phyloP scores from a whole-genome alignment of 2,113 vertebrate genomes.

The Aphyosemion australe region DNA sequence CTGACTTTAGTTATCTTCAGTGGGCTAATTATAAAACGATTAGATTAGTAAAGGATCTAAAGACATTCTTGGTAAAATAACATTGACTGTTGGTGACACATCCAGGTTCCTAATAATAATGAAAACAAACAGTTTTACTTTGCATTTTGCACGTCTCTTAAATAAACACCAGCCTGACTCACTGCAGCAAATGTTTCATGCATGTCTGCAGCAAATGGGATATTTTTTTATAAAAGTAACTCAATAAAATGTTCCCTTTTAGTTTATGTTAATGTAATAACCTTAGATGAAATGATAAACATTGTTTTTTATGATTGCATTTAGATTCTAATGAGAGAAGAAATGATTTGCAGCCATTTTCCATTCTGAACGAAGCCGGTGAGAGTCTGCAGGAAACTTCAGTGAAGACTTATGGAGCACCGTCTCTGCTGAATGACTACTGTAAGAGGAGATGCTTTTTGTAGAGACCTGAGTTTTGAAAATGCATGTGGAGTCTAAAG shows the following conservation, averaged over 20 bases:
- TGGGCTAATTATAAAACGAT: no score
- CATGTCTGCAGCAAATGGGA: not conserved
- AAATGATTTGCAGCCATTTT: conserved; percentile 40
- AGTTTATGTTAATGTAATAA: no score
- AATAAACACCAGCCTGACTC: no score
- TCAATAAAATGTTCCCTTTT: not conserved
- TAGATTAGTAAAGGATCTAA: no score
- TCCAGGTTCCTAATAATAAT: no score
- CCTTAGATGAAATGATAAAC: not conserved
- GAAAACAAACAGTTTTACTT: no score
- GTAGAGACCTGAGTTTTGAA: not conserved
- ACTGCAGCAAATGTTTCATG: no score
- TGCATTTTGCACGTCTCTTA: no score
- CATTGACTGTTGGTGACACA: no score
- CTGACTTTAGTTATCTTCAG: no score
- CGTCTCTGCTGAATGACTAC: conserved; percentile 78
- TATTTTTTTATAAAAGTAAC: not conserved
- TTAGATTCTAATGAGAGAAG: conserved; percentile 18
- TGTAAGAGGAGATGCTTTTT: conserved; percentile 65
- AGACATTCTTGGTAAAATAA: no score
- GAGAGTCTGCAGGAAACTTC: conserved; percentile 27
- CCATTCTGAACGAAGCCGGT: conserved; percentile 15
- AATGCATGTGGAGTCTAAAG: not conserved
- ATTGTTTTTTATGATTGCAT: not conserved
- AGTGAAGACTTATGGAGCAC: conserved; percentile 68